These are phyloP conservation scores for Leucozona laternaria DNA, from an alignment of 2,888 invertebrate species.

Conservation along the genomic window DNA sequence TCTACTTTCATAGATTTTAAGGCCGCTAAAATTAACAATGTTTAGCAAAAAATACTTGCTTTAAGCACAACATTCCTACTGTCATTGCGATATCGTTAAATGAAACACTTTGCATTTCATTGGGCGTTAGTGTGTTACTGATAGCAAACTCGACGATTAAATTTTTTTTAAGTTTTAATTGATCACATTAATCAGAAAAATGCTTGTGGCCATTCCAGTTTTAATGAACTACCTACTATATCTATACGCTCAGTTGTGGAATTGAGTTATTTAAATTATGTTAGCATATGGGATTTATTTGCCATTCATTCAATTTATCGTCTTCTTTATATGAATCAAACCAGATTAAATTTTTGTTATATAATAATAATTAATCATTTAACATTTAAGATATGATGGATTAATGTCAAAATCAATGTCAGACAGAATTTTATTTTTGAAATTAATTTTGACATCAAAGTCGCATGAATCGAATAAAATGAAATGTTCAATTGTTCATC, in stretches of 20 bases:
- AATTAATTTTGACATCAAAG: not conserved
- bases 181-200: slow-evolving; percentile 1
- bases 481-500: too few relatives aligned
- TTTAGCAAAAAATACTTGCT: not conserved
- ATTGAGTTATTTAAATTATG: not conserved
- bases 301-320: not conserved
- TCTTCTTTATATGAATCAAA: not conserved
- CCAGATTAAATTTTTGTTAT: not conserved
- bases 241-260: not conserved
- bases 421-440: not conserved
- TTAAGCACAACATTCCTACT: not conserved
- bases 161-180: not conserved
- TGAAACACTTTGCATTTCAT: slow-evolving; percentile 4
- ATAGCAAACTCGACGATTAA: not conserved
- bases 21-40: not conserved
- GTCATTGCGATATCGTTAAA: not conserved
- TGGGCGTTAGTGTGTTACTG: not conserved
- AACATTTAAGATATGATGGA: not conserved
- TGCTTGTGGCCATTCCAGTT: not conserved
- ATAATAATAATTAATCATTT: not conserved
- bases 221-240: too few relatives aligned
- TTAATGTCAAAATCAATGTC: not conserved
- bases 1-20: not conserved
- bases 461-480: not conserved
- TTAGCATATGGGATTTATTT: not conserved